Evolutionary conservation across 64 coral and sea anemone genomes (phyloP).

Genomic region (Montipora sp.): DNA sequence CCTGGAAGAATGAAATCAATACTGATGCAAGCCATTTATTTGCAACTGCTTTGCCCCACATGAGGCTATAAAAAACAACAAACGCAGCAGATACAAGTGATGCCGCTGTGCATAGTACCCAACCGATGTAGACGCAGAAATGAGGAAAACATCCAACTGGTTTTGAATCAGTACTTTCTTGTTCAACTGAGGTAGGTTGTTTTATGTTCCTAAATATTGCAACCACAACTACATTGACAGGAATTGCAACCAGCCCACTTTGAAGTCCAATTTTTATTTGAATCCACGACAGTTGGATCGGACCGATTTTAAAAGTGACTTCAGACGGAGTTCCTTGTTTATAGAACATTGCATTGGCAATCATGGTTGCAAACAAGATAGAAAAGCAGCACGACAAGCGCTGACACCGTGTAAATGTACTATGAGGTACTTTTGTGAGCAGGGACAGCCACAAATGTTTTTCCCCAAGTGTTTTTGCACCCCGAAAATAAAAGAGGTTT

Average conservation of each 20-base stretch:
- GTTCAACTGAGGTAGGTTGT: neutral
- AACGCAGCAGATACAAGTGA: constrained; percentile 58
- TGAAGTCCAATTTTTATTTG: constrained; percentile 83
- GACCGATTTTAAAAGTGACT: constrained; percentile 71
- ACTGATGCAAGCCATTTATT: constrained; percentile 86
- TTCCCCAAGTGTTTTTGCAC: constrained; percentile 74
- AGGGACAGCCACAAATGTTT: constrained; percentile 85
- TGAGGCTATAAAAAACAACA: constrained; percentile 84
- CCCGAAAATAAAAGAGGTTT: constrained; percentile 78
- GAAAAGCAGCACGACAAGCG: constrained; percentile 81
- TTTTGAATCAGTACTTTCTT: neutral
- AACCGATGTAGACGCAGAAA: constrained; percentile 68
- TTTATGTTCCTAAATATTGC: constrained; percentile 82
- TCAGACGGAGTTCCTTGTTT: constrained; percentile 19
- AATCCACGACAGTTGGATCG: constrained; percentile 68
- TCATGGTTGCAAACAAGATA: constrained; percentile 81
- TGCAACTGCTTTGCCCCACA: constrained; percentile 83
- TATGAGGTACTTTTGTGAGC: constrained; percentile 76
- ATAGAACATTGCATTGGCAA: constrained; percentile 94
- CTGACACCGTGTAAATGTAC: constrained; percentile 76
- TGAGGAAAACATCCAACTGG: constrained; percentile 32
- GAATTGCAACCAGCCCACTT: constrained; percentile 72
- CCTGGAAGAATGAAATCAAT: constrained; percentile 83
- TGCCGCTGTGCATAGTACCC: constrained; percentile 64
- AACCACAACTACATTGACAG: constrained; percentile 80